Evolutionary conservation across 2,888 invertebrate genomes (phyloP).

Genomic region (Cheilosia urbana): DNA sequence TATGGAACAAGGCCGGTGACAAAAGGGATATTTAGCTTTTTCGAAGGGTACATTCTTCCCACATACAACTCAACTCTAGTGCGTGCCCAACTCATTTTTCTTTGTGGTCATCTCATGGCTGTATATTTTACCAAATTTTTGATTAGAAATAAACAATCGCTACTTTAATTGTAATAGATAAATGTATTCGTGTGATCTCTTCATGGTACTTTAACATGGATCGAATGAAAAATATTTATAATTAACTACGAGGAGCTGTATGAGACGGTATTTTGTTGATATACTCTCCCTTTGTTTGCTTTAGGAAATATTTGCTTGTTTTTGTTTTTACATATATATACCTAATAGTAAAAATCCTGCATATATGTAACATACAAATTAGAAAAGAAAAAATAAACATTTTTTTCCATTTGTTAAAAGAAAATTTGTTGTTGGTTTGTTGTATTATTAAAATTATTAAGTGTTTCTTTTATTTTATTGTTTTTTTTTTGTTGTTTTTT

Average conservation of each 20-base stretch:
- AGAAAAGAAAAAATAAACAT: conserved; percentile 59
- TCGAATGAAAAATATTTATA: conserved; percentile 55
- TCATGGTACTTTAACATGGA: conserved; percentile 40
- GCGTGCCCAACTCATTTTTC: conserved; percentile 55
- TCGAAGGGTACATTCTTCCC: conserved; percentile 64
- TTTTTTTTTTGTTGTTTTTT: conserved; percentile 71
- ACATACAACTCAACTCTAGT: conserved; percentile 3
- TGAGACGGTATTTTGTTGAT: conserved; percentile 8
- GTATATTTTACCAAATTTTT: conserved; percentile 48
- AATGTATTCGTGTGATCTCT: conserved; percentile 60
- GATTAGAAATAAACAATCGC: conserved; percentile 65
- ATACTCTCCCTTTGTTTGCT: conserved; percentile 53
- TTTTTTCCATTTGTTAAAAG: conserved; percentile 65
- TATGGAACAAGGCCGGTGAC: conserved; percentile 46
- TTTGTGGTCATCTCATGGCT: conserved; percentile 45
- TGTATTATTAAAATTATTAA: conserved; percentile 73
- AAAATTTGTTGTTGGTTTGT: conserved; percentile 58
- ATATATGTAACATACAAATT: conserved; percentile 61
- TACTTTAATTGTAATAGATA: conserved; percentile 50
- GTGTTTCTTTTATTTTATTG: conserved; percentile 75
- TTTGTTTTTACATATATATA: conserved; percentile 70
- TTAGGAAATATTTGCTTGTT: conserved; percentile 69
- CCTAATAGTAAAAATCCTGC: conserved; percentile 66
- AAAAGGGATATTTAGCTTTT: conserved; percentile 45
- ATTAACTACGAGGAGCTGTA: conserved; percentile 51